Percentiles rank a stretch among this genome's conserved stretches.
Evolutionary conservation across 2,797 vertebrate species (phyloP).

Genomic region (Avahi laniger): DNA sequence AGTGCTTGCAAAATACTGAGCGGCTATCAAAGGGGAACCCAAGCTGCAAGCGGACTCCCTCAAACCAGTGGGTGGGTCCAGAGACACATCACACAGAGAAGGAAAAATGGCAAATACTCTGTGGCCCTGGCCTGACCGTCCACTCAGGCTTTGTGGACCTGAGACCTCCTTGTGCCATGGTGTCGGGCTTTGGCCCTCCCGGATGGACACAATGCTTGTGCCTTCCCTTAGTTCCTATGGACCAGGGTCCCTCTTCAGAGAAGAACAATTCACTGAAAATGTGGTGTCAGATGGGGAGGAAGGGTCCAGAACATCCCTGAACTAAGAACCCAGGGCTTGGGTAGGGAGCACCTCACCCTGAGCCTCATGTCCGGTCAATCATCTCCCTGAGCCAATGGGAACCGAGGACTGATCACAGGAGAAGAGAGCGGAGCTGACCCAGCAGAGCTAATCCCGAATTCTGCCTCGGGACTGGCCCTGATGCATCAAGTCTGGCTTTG

Average conservation of each 20-base stretch:
- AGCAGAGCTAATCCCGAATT: rapidly evolving
- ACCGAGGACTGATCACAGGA: rapidly evolving
- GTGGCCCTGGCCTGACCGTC: rapidly evolving
- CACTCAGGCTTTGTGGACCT: rapidly evolving
- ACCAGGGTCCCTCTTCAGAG: not conserved
- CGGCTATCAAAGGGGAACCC: not conserved
- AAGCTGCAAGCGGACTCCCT: rapidly evolving
- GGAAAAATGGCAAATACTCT: rapidly evolving
- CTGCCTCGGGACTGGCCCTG: rapidly evolving
- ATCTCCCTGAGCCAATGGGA: rapidly evolving
- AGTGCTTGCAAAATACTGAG: rapidly evolving
- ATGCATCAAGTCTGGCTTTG: rapidly evolving
- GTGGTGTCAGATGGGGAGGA: not conserved
- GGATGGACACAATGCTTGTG: rapidly evolving
- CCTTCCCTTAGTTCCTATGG: no score
- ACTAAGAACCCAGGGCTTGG: not conserved
- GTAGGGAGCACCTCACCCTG: rapidly evolving
- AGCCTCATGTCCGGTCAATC: rapidly evolving
- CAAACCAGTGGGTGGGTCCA: rapidly evolving
- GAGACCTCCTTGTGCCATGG: not conserved
- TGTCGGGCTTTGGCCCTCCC: no score
- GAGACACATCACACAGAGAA: rapidly evolving
- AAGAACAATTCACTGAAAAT: not conserved
- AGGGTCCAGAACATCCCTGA: not conserved
- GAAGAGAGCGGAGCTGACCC: not conserved